Percentiles rank a stretch among this genome's conserved stretches.
phyloP scores from a whole-genome alignment of 2,888 invertebrate species.

The Pristionchus maxplancki region DNA sequence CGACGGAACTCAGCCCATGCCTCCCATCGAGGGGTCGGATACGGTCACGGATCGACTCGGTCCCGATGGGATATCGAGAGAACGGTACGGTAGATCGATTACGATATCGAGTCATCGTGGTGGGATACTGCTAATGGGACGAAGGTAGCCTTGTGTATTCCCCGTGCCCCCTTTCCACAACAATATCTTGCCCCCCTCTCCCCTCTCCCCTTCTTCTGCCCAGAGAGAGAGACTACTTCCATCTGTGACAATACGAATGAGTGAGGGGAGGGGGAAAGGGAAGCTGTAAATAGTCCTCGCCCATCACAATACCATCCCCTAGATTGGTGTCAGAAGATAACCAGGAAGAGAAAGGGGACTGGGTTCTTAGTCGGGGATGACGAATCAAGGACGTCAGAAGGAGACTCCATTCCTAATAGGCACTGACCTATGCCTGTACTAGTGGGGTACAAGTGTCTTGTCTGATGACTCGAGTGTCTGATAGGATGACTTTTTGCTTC shows the following conservation, averaged over 20 bases:
- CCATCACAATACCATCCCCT: slow-evolving; percentile 21
- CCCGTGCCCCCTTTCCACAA: neutral
- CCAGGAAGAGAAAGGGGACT: neutral
- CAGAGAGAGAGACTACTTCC: neutral
- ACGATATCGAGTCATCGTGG: neutral
- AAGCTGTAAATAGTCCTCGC: slow-evolving; percentile 26
- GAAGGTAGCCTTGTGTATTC: neutral
- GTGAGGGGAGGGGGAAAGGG: slow-evolving; percentile 14
- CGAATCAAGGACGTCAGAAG: neutral
- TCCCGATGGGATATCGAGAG: slow-evolving; percentile 75
- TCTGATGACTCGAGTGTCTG: neutral
- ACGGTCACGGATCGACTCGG: slow-evolving; percentile 76
- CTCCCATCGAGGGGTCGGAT: slow-evolving; percentile 69
- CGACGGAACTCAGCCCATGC: slow-evolving; percentile 59
- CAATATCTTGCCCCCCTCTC: slow-evolving; percentile 20
- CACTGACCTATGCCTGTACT: neutral
- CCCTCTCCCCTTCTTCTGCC: neutral
- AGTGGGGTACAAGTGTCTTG: neutral
- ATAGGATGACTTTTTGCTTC: neutral
- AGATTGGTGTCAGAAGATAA: neutral
- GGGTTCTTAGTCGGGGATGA: neutral
- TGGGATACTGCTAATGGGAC: neutral
- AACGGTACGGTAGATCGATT: slow-evolving; percentile 54
- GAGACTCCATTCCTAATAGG: neutral
- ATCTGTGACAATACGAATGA: slow-evolving; percentile 47